These are phyloP conservation scores for Fulmarus glacialis DNA, from an alignment of 2,113 vertebrate genomes.

Conservation along the genomic window DNA sequence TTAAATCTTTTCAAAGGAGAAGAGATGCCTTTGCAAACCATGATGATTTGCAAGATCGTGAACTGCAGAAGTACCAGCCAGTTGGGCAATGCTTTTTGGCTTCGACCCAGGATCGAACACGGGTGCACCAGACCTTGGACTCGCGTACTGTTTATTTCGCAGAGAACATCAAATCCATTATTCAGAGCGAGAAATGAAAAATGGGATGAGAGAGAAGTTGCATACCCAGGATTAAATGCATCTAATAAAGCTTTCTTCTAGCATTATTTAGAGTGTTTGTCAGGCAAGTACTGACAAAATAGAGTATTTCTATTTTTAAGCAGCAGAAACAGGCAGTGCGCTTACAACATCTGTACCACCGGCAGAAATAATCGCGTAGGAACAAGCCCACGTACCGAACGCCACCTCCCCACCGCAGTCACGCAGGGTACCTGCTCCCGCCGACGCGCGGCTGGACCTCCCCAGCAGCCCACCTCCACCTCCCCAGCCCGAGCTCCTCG, in stretches of 20 bases:
- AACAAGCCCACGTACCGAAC: rapidly evolving
- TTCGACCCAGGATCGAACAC: rapidly evolving
- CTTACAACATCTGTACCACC: background rate
- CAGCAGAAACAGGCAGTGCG: background rate
- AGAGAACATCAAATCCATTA: background rate
- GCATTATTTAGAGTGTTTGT: background rate
- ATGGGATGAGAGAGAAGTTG: background rate
- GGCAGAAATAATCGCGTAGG: rapidly evolving
- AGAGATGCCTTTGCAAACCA: background rate
- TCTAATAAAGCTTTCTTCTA: background rate
- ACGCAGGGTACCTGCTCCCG: background rate
- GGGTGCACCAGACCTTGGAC: background rate
- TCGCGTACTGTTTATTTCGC: background rate
- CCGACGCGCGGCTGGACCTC: rapidly evolving
- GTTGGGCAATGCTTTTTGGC: background rate
- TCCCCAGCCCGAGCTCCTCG: background rate
- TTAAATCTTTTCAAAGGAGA: background rate
- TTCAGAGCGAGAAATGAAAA: background rate
- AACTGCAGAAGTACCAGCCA: background rate
- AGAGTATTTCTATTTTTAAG: background rate
- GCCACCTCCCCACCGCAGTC: background rate
- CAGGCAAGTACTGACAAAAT: background rate
- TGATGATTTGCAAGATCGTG: rapidly evolving
- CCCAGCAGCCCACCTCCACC: background rate
- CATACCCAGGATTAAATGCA: background rate